A percentile compares a stretch with the other conserved stretches of the same genome.
These are phyloP conservation scores for Ophion costatus DNA, from an alignment of 2,888 invertebrate genomes.

Conservation along the genomic window DNA sequence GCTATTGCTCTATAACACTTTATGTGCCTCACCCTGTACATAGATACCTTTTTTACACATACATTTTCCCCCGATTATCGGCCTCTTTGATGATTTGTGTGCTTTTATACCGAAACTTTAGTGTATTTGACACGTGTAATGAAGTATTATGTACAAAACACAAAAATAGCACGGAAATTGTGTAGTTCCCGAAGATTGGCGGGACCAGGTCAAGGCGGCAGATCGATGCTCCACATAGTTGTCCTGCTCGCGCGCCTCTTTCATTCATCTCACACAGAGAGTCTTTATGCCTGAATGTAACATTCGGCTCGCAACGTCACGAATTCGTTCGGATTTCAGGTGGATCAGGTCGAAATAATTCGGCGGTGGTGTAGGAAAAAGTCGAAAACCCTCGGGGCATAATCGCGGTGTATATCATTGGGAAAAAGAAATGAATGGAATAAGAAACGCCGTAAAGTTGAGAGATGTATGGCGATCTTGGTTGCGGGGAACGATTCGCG, in stretches of 20 bases:
- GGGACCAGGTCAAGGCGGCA: conserved; percentile 37
- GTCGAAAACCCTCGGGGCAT: neutral
- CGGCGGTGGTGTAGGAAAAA: neutral
- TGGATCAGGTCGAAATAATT: neutral
- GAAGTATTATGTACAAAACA: too few species aligned
- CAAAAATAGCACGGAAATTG: neutral
- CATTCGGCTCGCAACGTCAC: neutral
- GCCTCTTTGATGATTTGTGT: too few species aligned
- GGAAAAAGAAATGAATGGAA: neutral
- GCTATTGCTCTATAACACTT: too few species aligned
- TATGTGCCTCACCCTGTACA: too few species aligned
- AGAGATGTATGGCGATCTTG: neutral
- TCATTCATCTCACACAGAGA: neutral
- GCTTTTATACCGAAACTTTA: neutral
- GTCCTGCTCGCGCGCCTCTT: neutral
- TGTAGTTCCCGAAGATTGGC: conserved; percentile 18
- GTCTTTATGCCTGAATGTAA: neutral
- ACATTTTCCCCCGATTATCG: too few species aligned
- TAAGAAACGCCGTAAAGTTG: neutral
- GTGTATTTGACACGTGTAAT: neutral
- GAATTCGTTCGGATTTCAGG: conserved; percentile 4
- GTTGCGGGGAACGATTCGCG: conserved; percentile 4
- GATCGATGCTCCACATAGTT: conserved; percentile 49
- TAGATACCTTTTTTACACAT: too few species aligned
- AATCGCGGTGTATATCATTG: neutral